phyloP scores from a whole-genome alignment of 1,140 invertebrate species.

The Drosophila tristis region DNA sequence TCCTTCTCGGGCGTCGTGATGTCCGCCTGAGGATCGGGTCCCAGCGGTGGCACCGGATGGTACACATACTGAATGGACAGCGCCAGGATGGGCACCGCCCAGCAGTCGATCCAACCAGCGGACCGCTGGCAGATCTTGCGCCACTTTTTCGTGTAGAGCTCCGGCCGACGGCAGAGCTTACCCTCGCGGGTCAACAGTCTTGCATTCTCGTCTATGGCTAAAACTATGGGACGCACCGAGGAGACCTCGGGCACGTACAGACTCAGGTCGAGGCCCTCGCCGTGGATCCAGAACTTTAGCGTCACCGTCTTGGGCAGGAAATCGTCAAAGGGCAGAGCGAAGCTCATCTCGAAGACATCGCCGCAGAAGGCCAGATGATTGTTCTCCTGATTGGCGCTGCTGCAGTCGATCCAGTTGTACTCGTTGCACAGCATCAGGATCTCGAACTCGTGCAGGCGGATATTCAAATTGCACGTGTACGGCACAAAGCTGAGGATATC shows the following conservation, averaged over 20 bases:
- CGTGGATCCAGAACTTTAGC: constrained; percentile 96
- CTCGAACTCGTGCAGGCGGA: constrained; percentile 98
- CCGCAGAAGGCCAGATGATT: constrained; percentile 96
- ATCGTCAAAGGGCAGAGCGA: constrained; percentile 96
- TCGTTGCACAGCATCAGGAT: constrained; percentile 97
- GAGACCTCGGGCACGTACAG: constrained; percentile 96
- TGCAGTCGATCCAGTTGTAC: constrained; percentile 99
- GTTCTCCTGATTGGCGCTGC: constrained; percentile 97
- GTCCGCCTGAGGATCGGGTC: constrained; percentile 93
- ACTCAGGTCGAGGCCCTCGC: constrained; percentile 95
- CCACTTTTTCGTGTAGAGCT: constrained; percentile 91
- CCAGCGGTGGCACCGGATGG: constrained; percentile 94
- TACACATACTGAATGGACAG: constrained; percentile 95
- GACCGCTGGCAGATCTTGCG: constrained; percentile 91
- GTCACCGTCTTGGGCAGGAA: constrained; percentile 95
- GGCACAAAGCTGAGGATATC: constrained; percentile 98
- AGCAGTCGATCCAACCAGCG: constrained; percentile 96
- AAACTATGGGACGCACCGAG: constrained; percentile 92
- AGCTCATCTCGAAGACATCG: constrained; percentile 95
- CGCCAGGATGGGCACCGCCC: constrained; percentile 96
- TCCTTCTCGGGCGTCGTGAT: constrained; percentile 97
- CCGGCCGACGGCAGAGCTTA: constrained; percentile 85
- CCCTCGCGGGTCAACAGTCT: constrained; percentile 93
- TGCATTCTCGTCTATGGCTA: constrained; percentile 95
- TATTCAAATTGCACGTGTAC: constrained; percentile 97